Evolutionary conservation across 2,888 invertebrate species (phyloP).

Genomic region (Encarsia formosa): DNA sequence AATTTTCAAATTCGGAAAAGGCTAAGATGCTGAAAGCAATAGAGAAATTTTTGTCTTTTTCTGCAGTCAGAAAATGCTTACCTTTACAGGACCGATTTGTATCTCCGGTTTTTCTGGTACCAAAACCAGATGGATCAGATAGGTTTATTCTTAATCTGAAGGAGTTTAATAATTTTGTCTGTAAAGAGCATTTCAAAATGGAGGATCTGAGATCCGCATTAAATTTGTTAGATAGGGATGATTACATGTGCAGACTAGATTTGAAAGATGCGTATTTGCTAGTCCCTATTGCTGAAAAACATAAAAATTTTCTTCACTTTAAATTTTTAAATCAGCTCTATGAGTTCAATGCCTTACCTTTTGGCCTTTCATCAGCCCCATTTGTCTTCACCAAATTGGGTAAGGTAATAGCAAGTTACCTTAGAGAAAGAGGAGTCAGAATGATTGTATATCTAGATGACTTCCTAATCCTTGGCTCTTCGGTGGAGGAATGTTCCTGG

Average conservation of each 20-base stretch:
- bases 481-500: not conserved
- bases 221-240: conserved; percentile 10
- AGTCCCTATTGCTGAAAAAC: conserved; percentile 14
- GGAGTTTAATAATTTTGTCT: too few relatives aligned
- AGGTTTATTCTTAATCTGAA: too few relatives aligned
- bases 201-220: too few relatives aligned
- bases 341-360: not conserved
- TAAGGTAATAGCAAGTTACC: not conserved
- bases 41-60: too few relatives aligned
- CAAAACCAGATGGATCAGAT: too few relatives aligned
- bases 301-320: conserved; percentile 13
- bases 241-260: conserved; percentile 20
- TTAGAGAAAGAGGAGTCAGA: not conserved
- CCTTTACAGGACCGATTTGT: too few relatives aligned
- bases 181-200: too few relatives aligned
- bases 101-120: too few relatives aligned
- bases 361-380: not conserved
- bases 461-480: not conserved
- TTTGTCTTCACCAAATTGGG: not conserved
- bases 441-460: not conserved
- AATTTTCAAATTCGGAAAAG: too few relatives aligned
- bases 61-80: too few relatives aligned
- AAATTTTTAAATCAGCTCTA: not conserved
- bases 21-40: too few relatives aligned
- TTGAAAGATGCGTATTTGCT: conserved; percentile 24